phyloP scores from a whole-genome alignment of 2,797 vertebrate species.

The Sebastiscus albofasciatus region DNA sequence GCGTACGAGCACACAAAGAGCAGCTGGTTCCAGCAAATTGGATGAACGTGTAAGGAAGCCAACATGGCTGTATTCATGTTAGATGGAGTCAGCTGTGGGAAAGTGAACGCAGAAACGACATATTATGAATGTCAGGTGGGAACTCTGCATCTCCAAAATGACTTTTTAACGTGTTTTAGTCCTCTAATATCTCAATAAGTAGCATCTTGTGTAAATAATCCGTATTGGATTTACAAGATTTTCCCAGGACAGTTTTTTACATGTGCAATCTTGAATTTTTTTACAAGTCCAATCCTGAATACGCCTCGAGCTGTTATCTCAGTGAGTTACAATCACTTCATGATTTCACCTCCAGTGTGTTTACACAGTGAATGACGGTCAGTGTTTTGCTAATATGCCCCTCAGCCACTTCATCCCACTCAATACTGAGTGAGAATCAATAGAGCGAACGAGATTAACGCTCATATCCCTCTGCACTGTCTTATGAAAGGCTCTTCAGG shows the following conservation, averaged over 20 bases:
- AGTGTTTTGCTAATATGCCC: conserved; percentile 49
- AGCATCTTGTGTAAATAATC: neutral
- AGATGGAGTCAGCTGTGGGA: conserved; percentile 7
- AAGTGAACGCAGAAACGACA: neutral
- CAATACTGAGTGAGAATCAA: conserved; percentile 75
- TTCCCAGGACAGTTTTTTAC: neutral
- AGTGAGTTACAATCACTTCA: conserved; percentile 19
- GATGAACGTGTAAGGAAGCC: conserved; percentile 37
- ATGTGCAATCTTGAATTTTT: neutral
- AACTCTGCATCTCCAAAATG: neutral
- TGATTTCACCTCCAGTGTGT: conserved; percentile 14
- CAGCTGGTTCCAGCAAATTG: conserved; percentile 49
- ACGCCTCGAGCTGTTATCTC: conserved; percentile 21
- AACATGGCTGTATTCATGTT: neutral
- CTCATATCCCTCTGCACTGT: conserved; percentile 71
- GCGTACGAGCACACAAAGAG: conserved; percentile 19
- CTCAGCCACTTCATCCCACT: conserved; percentile 64
- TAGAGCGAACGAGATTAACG: conserved; percentile 72
- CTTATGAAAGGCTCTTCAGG: conserved; percentile 75
- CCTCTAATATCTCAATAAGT: neutral
- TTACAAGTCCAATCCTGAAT: neutral
- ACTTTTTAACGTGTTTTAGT: neutral
- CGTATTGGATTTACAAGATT: neutral
- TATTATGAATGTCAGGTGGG: neutral
- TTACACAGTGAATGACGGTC: conserved; percentile 34